Conservation (phyloP, 2,113 vertebrate species). For the Xiphias gladius region DNA sequence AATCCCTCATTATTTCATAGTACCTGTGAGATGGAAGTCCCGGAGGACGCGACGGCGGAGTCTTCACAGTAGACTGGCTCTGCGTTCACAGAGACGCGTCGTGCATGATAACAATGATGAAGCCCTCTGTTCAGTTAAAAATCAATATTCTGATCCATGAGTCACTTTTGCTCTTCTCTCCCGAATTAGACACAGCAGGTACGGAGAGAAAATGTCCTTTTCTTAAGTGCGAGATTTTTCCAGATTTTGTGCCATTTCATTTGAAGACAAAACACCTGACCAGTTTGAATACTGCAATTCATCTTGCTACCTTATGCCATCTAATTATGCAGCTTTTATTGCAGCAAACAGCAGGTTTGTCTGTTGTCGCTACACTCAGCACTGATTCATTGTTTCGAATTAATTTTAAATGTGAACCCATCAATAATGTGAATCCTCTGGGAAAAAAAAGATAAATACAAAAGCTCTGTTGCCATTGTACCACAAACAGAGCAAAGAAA, state of each 20-base stretch:
- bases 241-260: conserved; percentile 27
- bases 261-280: background rate
- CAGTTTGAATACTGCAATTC: conserved; percentile 9
- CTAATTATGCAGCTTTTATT: conserved; percentile 50
- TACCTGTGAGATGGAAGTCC: conserved; percentile 54
- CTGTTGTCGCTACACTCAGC: conserved; percentile 14
- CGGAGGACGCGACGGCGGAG: conserved; percentile 22
- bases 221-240: conserved; percentile 31
- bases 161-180: conserved; percentile 51
- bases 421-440: conserved; percentile 44
- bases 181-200: conserved; percentile 51
- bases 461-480: conserved; percentile 18
- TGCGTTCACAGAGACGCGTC: conserved; percentile 32
- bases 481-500: conserved; percentile 13
- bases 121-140: conserved; percentile 53
- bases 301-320: conserved; percentile 23
- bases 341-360: conserved; percentile 33
- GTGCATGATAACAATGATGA: conserved; percentile 68
- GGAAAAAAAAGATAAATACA: conserved; percentile 55
- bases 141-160: conserved; percentile 78
- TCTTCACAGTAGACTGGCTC: conserved; percentile 43
- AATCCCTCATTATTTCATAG: conserved; percentile 73
- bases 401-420: conserved; percentile 67
- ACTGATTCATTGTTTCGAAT: conserved; percentile 49
- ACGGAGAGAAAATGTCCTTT: conserved; percentile 55